Base-by-base conservation (phyloP, 2,797 vertebrate genomes). In the Manis pentadactyla region DNA sequence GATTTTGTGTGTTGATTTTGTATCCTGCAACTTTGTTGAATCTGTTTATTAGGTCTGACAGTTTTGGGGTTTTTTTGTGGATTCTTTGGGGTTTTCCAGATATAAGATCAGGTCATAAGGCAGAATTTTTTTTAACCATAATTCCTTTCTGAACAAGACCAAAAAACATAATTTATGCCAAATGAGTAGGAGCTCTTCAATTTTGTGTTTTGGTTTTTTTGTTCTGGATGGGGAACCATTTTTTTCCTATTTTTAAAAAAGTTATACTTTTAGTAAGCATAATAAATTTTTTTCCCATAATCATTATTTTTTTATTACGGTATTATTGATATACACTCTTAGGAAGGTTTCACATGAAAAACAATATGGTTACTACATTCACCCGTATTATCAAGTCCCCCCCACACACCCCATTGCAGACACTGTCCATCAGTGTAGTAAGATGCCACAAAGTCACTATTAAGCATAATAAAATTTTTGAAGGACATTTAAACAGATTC, bases 91-190 rank as follows among this genome's bases (percentile, higher is more conserved):
- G 49, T 73, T 89, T 93, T 79, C 53, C 64, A 64, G 46, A 57
- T 57, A 73, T n/a, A 51, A 88, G 31, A 61, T 83, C 53, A 85
- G 55, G 49, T 81, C 49, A 90, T 90, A 11, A 88, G 49, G 78
- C 84, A 85, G 27, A 88, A 39, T 46, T 63, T 79, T 66, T 77
- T 88, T 49, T 46, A 51, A 39, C 34, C 12, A 29, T 71, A 18
- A 46, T 46, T 74, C 21, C 77, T 83, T 71, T 78, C 64, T 83
- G 11, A 91, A 31, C 55, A 84, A 92, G 31, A 88, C 17, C 34
- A 91, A 66, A 87, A 59, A 83, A 87, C 46, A 71, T 69, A 91
- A 84, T 63, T 61, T 82, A 82, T 87, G 34, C 61, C n/a, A 87
- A 75, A 87, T 84, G 46, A 92, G 6, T 64, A 84, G 63, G 27